Conservation (phyloP, 2,888 invertebrate species). For the Unio pictorum region DNA sequence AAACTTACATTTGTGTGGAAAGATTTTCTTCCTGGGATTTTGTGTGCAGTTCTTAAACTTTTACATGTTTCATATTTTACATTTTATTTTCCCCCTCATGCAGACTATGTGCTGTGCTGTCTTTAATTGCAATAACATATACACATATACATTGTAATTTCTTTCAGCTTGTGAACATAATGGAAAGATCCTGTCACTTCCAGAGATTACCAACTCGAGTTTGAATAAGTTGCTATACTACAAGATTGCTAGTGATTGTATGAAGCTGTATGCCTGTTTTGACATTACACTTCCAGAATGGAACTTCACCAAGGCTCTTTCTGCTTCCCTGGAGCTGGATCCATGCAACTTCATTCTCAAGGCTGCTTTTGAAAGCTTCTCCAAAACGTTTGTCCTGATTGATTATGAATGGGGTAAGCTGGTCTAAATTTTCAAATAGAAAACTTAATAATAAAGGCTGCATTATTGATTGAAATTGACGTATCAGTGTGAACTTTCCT, state of each 20-base stretch:
- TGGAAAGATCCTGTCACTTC: constrained; percentile 16
- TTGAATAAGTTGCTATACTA: constrained; percentile 16
- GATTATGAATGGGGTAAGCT: constrained; percentile 28
- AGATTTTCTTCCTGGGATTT: too few relatives aligned
- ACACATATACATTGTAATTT: not conserved
- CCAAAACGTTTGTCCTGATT: constrained; percentile 12
- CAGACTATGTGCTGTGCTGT: too few relatives aligned
- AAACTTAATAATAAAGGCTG: too few relatives aligned
- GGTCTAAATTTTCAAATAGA: not conserved
- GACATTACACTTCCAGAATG: constrained; percentile 15
- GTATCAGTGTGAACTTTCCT: too few relatives aligned
- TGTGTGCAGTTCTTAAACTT: too few relatives aligned
- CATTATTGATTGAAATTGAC: too few relatives aligned
- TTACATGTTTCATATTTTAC: too few relatives aligned
- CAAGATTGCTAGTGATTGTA: constrained; percentile 17
- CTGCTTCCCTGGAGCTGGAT: constrained; percentile 20
- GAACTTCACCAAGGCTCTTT: constrained; percentile 13
- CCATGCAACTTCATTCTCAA: constrained; percentile 22
- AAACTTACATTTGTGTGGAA: too few relatives aligned
- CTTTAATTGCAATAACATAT: too few relatives aligned
- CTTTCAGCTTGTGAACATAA: constrained; percentile 19
- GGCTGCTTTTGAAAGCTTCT: constrained; percentile 19
- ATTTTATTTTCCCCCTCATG: too few relatives aligned
- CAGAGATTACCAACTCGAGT: constrained; percentile 12
- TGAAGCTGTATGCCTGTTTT: constrained; percentile 24